Percentiles rank a stretch among this genome's conserved stretches.
phyloP scores from a whole-genome alignment of 2,888 invertebrate species.

The Euzetes globulus region DNA sequence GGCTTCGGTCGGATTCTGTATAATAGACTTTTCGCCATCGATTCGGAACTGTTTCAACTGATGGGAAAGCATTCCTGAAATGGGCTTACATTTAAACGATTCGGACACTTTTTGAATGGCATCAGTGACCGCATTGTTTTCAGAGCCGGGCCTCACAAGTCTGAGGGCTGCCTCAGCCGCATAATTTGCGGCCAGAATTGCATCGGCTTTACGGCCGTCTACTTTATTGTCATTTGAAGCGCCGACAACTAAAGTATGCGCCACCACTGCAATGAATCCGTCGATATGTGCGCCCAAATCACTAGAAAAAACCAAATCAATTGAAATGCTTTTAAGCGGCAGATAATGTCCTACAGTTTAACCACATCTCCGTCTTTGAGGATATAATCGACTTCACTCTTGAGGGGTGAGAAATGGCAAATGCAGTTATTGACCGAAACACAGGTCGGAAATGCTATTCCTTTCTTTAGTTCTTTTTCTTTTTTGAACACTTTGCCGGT shows the following conservation, averaged over 20 bases:
- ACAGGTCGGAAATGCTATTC: slow-evolving; percentile 96
- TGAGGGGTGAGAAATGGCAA: slow-evolving; percentile 95
- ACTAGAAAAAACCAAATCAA: slow-evolving; percentile 51
- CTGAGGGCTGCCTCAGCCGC: slow-evolving; percentile 92
- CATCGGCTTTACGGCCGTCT: slow-evolving; percentile 85
- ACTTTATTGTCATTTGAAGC: slow-evolving; percentile 64
- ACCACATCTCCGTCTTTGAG: slow-evolving; percentile 88
- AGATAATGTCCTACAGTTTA: slow-evolving; percentile 73
- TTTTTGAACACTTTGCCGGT: slow-evolving; percentile 95
- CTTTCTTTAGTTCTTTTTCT: slow-evolving; percentile 93
- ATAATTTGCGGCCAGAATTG: slow-evolving; percentile 84
- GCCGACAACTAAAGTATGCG: slow-evolving; percentile 87
- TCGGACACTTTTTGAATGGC: slow-evolving; percentile 87
- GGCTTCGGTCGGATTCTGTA: slow-evolving; percentile 93
- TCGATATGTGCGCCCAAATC: slow-evolving; percentile 98
- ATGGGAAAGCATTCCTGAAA: slow-evolving; percentile 62
- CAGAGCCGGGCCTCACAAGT: slow-evolving; percentile 80
- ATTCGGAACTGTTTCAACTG: slow-evolving; percentile 92
- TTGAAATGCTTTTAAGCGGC: slow-evolving; percentile 1
- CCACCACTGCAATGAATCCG: slow-evolving; percentile 96
- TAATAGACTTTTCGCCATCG: slow-evolving; percentile 95
- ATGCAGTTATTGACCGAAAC: slow-evolving; percentile 98
- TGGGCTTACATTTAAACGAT: slow-evolving; percentile 89
- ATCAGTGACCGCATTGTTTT: slow-evolving; percentile 85
- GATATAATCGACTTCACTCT: slow-evolving; percentile 76